phyloP scores from a whole-genome alignment of 64 coral and sea anemone species.

The Catalaphyllia jardinei region DNA sequence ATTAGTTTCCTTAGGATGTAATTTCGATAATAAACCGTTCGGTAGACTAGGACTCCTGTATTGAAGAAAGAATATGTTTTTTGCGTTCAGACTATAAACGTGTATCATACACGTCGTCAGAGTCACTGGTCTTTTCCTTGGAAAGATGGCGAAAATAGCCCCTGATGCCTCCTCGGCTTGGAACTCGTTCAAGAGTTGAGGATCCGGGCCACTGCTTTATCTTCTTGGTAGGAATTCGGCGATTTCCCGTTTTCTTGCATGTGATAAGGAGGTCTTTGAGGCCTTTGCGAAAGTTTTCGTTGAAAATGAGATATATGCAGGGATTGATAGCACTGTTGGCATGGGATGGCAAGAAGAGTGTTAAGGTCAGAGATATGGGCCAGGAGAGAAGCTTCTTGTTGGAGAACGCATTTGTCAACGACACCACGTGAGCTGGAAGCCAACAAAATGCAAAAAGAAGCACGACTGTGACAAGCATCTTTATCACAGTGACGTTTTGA shows the following conservation, averaged over 20 bases:
- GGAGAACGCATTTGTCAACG: conserved; percentile 24
- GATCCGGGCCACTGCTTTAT: conserved; percentile 13
- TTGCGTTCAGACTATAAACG: conserved; percentile 1
- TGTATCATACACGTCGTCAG: conserved; percentile 25
- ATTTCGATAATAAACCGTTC: too few relatives aligned
- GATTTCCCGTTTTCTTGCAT: not conserved
- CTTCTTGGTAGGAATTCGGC: not conserved
- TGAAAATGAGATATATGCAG: conserved; percentile 78
- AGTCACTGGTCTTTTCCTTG: not conserved
- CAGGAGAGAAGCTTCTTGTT: not conserved
- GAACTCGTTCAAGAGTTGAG: conserved; percentile 32
- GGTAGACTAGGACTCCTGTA: too few relatives aligned
- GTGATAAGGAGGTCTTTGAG: not conserved
- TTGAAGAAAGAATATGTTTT: not conserved
- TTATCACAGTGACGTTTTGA: conserved; percentile 57
- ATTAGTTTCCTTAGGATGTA: too few relatives aligned
- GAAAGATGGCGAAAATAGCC: conserved; percentile 33
- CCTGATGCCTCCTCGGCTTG: conserved; percentile 23
- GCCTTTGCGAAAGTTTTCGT: conserved; percentile 50
- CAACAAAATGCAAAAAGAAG: conserved; percentile 79
- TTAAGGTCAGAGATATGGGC: not conserved
- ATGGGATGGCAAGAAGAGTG: conserved; percentile 38
- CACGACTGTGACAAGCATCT: conserved; percentile 76
- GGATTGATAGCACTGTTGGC: conserved; percentile 85
- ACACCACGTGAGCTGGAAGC: conserved; percentile 59